Evolutionary conservation across 2,113 vertebrate species (phyloP).

Genomic region (Tachuris rubrigastra): DNA sequence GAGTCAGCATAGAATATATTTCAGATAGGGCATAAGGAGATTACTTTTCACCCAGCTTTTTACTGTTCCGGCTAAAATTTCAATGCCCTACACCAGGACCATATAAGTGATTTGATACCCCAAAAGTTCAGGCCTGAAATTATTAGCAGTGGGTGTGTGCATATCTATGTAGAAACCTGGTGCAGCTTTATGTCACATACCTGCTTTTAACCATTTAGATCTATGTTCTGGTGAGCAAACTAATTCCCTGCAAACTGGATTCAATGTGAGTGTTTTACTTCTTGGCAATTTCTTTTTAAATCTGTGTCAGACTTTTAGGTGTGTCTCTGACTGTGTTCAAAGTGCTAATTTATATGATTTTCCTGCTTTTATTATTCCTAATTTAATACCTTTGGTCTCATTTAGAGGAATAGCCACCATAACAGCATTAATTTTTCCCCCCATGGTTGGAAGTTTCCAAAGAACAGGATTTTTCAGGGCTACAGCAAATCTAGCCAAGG

Average conservation of each 20-base stretch:
- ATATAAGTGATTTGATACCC: not conserved
- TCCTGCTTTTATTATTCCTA: not conserved
- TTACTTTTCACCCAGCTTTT: not conserved
- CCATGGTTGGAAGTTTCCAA: not conserved
- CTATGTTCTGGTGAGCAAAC: not conserved
- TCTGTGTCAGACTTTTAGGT: not conserved
- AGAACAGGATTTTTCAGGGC: not conserved
- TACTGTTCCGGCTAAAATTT: not conserved
- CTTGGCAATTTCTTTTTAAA: not conserved
- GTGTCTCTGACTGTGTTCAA: not conserved
- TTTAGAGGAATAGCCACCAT: not conserved
- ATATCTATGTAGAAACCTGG: not conserved
- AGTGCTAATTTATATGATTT: not conserved
- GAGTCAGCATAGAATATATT: not conserved
- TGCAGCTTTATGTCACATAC: not conserved
- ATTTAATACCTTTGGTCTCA: not conserved
- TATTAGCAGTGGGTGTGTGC: not conserved
- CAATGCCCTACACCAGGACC: not conserved
- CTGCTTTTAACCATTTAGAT: not conserved
- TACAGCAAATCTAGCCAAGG: not conserved
- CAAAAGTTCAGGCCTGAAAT: not conserved
- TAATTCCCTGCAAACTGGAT: not conserved
- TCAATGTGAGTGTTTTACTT: not conserved
- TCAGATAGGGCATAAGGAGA: not conserved
- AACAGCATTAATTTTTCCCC: not conserved